Evolutionary conservation across 2,113 vertebrate genomes (phyloP).

Genomic region (Talpa occidentalis): DNA sequence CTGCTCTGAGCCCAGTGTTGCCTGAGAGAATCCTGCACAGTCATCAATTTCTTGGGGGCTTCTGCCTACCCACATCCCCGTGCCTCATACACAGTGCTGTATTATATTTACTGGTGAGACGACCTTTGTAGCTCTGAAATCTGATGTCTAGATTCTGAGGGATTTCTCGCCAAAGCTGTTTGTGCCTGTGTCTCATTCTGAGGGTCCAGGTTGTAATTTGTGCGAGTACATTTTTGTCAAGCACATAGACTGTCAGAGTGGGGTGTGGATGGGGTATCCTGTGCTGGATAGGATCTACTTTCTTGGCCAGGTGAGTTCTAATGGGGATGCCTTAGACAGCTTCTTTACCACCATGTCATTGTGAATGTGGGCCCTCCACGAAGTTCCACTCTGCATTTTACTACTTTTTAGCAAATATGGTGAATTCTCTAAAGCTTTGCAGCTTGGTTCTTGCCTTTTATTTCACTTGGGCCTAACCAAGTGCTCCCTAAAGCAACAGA

Average conservation of each 20-base stretch:
- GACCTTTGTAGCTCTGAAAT: no score
- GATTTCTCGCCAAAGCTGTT: background rate
- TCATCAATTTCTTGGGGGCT: background rate
- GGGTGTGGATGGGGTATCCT: background rate
- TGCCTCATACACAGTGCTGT: background rate
- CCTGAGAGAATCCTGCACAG: background rate
- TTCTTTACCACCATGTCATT: background rate
- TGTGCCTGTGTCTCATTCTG: background rate
- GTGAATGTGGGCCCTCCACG: background rate
- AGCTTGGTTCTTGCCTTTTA: background rate
- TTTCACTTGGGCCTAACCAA: background rate
- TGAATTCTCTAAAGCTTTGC: background rate
- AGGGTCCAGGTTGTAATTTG: background rate
- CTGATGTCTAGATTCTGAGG: background rate
- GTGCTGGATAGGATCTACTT: background rate
- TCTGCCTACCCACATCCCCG: background rate
- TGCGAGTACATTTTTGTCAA: background rate
- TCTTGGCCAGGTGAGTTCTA: background rate
- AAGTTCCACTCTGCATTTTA: background rate
- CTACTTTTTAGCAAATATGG: background rate
- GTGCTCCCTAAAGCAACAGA: background rate
- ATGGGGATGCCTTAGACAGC: background rate
- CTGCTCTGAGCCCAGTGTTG: background rate
- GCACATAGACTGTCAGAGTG: background rate
- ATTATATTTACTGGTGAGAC: background rate